Evolutionary conservation across 64 coral and sea anemone species (phyloP).

Genomic region (Astreopora myriophthalma): DNA sequence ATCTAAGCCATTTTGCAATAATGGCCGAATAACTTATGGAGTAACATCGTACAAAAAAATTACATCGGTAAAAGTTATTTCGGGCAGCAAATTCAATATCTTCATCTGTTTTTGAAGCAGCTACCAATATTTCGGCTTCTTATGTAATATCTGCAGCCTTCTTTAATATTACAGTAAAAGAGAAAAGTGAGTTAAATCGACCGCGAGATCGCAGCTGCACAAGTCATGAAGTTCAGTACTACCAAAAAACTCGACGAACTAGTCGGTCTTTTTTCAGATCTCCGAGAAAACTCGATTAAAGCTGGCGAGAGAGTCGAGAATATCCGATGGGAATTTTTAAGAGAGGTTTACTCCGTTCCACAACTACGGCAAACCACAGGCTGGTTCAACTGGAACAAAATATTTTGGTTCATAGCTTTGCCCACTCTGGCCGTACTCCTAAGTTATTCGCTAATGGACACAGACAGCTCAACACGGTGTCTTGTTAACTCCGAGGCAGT

Average conservation of each 20-base stretch:
- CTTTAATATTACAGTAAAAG: background rate
- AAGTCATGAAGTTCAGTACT: background rate
- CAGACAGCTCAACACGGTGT: slow-evolving; percentile 50
- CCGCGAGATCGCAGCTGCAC: too few species aligned
- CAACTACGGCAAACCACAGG: background rate
- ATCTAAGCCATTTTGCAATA: too few species aligned
- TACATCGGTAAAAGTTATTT: background rate
- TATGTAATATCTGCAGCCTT: background rate
- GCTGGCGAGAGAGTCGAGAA: slow-evolving; percentile 47
- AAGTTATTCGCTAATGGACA: background rate
- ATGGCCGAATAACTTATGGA: too few species aligned
- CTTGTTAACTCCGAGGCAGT: slow-evolving; percentile 79
- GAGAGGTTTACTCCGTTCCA: background rate
- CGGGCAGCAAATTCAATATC: background rate
- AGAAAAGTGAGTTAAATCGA: background rate
- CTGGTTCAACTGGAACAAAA: slow-evolving; percentile 23
- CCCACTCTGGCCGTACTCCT: slow-evolving; percentile 64
- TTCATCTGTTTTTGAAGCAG: background rate
- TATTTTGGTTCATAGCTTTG: slow-evolving; percentile 21
- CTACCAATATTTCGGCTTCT: background rate
- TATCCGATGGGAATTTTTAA: slow-evolving; percentile 69
- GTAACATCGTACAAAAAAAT: background rate
- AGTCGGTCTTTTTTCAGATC: background rate
- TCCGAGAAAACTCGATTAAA: slow-evolving; percentile 49
- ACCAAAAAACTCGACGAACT: slow-evolving; percentile 40